Evolutionary conservation across 2,888 invertebrate species (phyloP), one percentile per base, ranked within the genome.

Genomic region (Gastracanthus pulcherrimus): DNA sequence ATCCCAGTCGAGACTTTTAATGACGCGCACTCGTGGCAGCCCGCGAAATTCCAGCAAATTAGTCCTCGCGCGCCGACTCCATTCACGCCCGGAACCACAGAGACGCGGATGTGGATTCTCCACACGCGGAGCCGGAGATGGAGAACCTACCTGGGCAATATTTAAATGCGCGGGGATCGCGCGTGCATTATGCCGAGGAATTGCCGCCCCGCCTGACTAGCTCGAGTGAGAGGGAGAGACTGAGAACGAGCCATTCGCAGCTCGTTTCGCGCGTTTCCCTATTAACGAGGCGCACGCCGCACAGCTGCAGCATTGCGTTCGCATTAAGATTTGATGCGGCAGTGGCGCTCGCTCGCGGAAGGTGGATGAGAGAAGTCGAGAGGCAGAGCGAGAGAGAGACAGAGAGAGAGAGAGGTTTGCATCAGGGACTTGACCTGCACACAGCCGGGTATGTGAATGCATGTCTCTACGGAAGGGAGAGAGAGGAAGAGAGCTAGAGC

Each of bases 321-420:
- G 62, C 51, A 80, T 80, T 80, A 80, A 80, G 80, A 70, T 80
- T 80, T 76, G 62, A 76, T 74, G 48, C 36, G 45, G 45, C 19
- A 55, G 26, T 19, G 11, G 23, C 55, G 51, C 19, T 62, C n/a
- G n/a, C n/a, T n/a, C n/a, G 34, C 29, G 23, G 55, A 55, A 55
- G 23, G 55, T 19, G 9, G 26, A 26, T 26, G 51, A 7, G 51
- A 51, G n/a, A n/a, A n/a, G n/a, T 23, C 7, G 38, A 64, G 64
- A 34, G n/a, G 31, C 3, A 16, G 34, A 48, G 26, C 7, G 11
- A 19, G 13, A 16, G 9, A 11, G n/a, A 66, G 19, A 36, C 36
- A 75, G 51, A 45, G 16, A 26, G 31, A 11, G 51, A 19, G 51
- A 36, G 36, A 55, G 51, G 71, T 64, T 45, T 76, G 62, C 76